Percentiles rank a stretch among this genome's conserved stretches.
These are phyloP conservation scores for Bucorvus abyssinicus DNA, from an alignment of 2,797 vertebrate species.

Conservation along the genomic window DNA sequence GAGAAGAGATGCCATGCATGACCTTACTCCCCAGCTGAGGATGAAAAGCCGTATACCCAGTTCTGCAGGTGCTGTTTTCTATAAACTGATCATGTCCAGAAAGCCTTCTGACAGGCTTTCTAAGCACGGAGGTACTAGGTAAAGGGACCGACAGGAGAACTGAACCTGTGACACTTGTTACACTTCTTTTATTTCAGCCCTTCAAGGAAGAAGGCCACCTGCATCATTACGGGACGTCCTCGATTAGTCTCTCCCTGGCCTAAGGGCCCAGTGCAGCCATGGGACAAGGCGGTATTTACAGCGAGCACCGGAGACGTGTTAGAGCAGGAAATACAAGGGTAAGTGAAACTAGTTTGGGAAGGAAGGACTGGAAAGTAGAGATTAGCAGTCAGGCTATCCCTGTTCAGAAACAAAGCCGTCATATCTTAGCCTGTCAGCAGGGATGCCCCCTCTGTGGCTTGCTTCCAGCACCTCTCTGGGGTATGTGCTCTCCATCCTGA, in stretches of 20 bases:
- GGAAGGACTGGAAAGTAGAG: not conserved
- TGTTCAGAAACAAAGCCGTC: not conserved
- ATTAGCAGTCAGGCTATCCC: not conserved
- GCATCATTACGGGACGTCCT: not conserved
- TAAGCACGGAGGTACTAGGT: not conserved
- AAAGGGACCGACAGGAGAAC: not conserved
- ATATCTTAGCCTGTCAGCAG: not conserved
- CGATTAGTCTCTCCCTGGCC: not conserved
- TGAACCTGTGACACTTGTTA: not conserved
- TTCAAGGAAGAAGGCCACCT: not conserved
- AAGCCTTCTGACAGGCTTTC: not conserved
- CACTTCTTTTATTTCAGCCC: not conserved
- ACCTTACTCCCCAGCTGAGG: not conserved
- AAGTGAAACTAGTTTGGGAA: not conserved
- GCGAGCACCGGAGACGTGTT: not conserved
- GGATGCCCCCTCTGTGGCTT: not conserved
- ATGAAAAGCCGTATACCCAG: not conserved
- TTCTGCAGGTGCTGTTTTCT: not conserved
- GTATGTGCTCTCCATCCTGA: accelerated
- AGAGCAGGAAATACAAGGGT: not conserved
- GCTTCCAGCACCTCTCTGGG: not conserved
- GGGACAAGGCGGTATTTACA: not conserved
- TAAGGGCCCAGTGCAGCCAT: not conserved
- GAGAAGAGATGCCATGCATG: not conserved
- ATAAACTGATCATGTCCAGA: not conserved